Base-by-base conservation (phyloP, 2,888 invertebrate species). In the Bellardia pandia region DNA sequence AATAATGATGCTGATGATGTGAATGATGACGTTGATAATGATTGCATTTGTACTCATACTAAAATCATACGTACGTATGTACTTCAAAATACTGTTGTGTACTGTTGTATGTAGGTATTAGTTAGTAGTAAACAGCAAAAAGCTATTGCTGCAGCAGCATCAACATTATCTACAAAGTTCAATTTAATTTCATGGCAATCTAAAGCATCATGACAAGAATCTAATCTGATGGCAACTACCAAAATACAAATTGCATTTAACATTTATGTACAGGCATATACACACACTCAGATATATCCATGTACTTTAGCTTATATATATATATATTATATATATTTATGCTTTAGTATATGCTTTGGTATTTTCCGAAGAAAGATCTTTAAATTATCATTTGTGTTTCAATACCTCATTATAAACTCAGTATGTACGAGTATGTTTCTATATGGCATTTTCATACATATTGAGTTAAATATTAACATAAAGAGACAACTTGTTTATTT, bases 101-200 rank as follows among this genome's bases (percentile, higher is more conserved):
- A 23, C 23, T 23, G 23, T n/a, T n/a, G 69, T 77, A 23, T 48
- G 37, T 51, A 33, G n/a, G 48, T 56, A 33, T 40, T 30, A 53
- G 37, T 45, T 45, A 3, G 13, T 45, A 40, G 64, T 56, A 16
- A 64, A 42, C 62, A 42, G 53, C 69, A 69, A 53, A 76, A 42
- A 53, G 62, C 72, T 60, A 23, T 30, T 60, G 48, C 72, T 45
- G 74, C 68, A 45, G 11, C 37, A 37, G 37, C 37, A 37, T 6
- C 37, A 23, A 58, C 78, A 78, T 37, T 42, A 45, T 53, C 83
- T 80, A 84, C 84, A 85, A 85, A 85, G 74, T 87, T 87, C 81
- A 87, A 85, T 87, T 87, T 87, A 87, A 87, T 87, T 87, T 87
- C 84, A 87, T 87, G 76, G 80, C 86, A 84, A 81, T 86, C 76